phyloP scores from a whole-genome alignment of 2,888 invertebrate genomes.

The Diaperis boleti region DNA sequence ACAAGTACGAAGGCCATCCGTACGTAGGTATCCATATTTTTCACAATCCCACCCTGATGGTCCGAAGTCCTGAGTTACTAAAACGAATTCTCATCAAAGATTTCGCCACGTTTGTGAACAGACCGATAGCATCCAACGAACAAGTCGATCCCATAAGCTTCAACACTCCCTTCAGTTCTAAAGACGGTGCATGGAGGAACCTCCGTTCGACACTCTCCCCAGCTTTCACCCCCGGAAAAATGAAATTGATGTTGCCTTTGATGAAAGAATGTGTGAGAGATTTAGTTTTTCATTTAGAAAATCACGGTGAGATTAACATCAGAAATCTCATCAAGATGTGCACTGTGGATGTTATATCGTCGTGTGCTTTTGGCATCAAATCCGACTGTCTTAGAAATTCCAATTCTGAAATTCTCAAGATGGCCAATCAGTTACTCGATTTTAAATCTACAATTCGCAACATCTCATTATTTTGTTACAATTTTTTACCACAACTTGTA shows the following conservation, averaged over 20 bases:
- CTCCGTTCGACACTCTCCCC: constrained; percentile 69
- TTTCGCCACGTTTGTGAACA: constrained; percentile 66
- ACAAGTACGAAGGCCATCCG: constrained; percentile 50
- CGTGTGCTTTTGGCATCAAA: constrained; percentile 64
- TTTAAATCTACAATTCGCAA: constrained; percentile 49
- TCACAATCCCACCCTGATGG: constrained; percentile 64
- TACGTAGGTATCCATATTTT: constrained; percentile 66
- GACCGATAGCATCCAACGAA: constrained; percentile 64
- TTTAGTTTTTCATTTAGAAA: constrained; percentile 29
- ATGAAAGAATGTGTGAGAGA: constrained; percentile 62
- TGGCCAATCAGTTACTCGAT: constrained; percentile 56
- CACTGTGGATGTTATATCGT: constrained; percentile 61
- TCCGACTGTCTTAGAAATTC: constrained; percentile 57
- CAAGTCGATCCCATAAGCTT: constrained; percentile 63
- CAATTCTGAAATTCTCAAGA: constrained; percentile 56
- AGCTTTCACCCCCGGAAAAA: constrained; percentile 69
- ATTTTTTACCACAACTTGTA: constrained; percentile 49
- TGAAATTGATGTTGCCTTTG: constrained; percentile 68
- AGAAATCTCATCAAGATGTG: constrained; percentile 34
- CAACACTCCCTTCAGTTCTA: constrained; percentile 63
- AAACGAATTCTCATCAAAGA: constrained; percentile 66
- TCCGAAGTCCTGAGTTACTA: constrained; percentile 65
- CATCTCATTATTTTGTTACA: constrained; percentile 47
- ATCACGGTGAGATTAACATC: constrained; percentile 14
- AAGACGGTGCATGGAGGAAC: constrained; percentile 68